phyloP scores from a whole-genome alignment of 2,797 vertebrate species.

The Molossus alvarezi region DNA sequence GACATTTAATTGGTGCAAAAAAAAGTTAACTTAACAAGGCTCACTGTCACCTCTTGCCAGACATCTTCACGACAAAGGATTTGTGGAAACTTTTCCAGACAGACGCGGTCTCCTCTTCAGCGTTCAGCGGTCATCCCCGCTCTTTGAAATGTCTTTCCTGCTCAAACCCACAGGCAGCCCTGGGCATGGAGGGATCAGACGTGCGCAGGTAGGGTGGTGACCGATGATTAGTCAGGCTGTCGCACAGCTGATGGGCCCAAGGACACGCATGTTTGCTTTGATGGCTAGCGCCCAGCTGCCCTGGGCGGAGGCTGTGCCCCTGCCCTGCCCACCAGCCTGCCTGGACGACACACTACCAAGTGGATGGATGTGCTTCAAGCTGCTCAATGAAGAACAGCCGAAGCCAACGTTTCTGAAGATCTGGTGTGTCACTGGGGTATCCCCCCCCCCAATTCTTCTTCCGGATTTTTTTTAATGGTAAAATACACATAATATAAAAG shows the following conservation, averaged over 20 bases:
- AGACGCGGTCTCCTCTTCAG: not conserved
- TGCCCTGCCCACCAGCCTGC: not conserved
- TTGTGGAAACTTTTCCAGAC: conserved; percentile 30
- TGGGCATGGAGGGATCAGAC: not conserved
- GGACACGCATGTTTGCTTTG: not conserved
- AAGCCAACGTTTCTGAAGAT: not conserved
- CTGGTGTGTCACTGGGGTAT: not conserved
- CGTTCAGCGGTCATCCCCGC: fast-evolving
- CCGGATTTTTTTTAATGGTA: not conserved
- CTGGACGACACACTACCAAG: not conserved
- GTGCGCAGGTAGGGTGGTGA: too few relatives aligned
- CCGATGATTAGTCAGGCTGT: not conserved
- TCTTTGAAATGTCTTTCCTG: not conserved
- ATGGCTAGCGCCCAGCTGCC: not conserved
- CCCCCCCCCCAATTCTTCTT: too few relatives aligned
- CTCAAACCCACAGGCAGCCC: not conserved
- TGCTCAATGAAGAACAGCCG: not conserved
- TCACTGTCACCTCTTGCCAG: not conserved
- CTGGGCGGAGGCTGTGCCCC: not conserved
- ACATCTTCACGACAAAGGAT: conserved; percentile 50
- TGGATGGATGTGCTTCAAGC: not conserved
- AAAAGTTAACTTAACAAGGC: conserved; percentile 2
- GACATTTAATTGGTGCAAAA: conserved; percentile 56
- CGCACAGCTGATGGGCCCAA: not conserved
- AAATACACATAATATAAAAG: not conserved